Evolutionary conservation across 2,113 vertebrate species (phyloP), one percentile per base, ranked within the genome.

Genomic region (Mirza zaza): DNA sequence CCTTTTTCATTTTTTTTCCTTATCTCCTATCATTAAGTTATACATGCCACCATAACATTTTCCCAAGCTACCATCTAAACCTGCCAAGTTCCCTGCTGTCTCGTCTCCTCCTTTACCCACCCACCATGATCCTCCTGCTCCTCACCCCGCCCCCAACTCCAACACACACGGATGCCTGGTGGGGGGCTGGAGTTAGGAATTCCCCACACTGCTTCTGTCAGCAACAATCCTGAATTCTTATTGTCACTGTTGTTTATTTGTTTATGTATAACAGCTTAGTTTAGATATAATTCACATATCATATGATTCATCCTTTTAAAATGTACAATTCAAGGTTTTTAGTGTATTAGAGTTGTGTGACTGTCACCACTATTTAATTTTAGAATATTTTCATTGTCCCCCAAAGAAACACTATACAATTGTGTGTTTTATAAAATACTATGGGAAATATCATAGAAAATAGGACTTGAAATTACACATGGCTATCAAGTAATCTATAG

Each of bases 401-500:
- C 55, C 12, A 63, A 71, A 63, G 1, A 77, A 48, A 92, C 12
- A 42, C 68, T n/a, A 18, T 79, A 61, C 8, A 79, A 71, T 65
- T 32, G 52, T 63, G 6, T 7, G 21, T 83, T 92, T 88, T 87
- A 34, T 63, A 87, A 87, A 71, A 83, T 71, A 73, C 21, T 57
- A 25, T 48, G 32, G 20, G 61, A 67, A 79, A 89, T 79, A 71
- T 65, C 55, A 84, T 45, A 94, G 61, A 92, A 83, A 96, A 70
- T 39, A 5, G 45, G 59, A 3, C 68, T 18, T 81, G 32, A 21
- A 48, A 32, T 67, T 94, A 52, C 18, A 83, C 42, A 21, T 75
- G 29, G n/a, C 57, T 87, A 34, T 70, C 83, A 55, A 25, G 9
- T 87, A 91, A 77, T 61, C 39, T 50, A n/a, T 10, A 39, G 73